A percentile compares a stretch with the other conserved stretches of the same genome.
phyloP scores from a whole-genome alignment of 2,888 invertebrate species.

The Dascillus cervinus region DNA sequence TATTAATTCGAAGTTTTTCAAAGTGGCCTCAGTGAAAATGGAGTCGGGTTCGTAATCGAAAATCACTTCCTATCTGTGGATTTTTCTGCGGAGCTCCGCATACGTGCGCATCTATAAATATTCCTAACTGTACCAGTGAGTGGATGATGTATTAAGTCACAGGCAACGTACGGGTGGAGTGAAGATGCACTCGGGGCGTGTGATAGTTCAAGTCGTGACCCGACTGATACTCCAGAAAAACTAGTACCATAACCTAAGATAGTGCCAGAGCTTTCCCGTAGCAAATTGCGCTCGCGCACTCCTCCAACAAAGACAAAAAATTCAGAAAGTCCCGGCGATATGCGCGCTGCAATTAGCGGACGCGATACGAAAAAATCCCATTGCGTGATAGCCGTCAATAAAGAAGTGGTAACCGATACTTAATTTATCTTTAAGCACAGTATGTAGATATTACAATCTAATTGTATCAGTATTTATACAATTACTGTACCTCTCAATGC shows the following conservation, averaged over 20 bases:
- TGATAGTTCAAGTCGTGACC: slow-evolving; percentile 55
- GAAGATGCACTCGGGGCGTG: slow-evolving; percentile 42
- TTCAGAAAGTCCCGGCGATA: no score
- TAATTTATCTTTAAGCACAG: slow-evolving; percentile 24
- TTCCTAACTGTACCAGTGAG: slow-evolving; percentile 16
- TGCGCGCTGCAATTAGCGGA: no score
- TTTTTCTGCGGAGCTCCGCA: no score
- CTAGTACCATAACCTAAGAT: slow-evolving; percentile 19
- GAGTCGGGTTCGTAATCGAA: no score
- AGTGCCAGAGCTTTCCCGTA: slow-evolving; percentile 6
- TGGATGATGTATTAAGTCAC: slow-evolving; percentile 2
- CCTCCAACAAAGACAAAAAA: no score
- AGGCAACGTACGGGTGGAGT: slow-evolving; percentile 12
- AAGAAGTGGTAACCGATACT: slow-evolving; percentile 21
- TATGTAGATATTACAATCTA: slow-evolving; percentile 34
- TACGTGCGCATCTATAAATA: no score
- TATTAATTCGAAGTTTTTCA: no score
- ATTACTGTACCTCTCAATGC: slow-evolving; percentile 37
- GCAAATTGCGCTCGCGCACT: no score
- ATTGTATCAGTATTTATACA: slow-evolving; percentile 37
- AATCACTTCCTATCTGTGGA: no score
- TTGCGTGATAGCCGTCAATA: no score
- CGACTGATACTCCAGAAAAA: slow-evolving; percentile 30
- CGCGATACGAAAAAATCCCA: no score
- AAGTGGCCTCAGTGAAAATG: no score